Evolutionary conservation across 64 coral and sea anemone genomes (phyloP).

Genomic region (Exaiptasia diaphana): DNA sequence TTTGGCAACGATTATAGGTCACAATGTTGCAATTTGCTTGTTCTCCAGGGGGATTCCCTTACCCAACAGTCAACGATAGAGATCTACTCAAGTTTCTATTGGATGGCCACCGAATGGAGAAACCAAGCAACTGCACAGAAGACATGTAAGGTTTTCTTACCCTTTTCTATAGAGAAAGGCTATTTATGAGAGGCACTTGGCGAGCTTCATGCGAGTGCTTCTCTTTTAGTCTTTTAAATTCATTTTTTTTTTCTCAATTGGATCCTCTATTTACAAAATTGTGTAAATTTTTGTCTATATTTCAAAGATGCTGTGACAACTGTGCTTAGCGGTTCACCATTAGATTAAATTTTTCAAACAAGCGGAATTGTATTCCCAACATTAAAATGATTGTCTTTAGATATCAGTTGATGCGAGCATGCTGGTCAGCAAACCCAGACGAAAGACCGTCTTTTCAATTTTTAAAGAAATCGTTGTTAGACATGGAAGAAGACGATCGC

Average conservation of each 20-base stretch:
- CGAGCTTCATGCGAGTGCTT: background rate
- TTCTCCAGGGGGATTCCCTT: slow-evolving; percentile 83
- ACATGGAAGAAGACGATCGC: slow-evolving; percentile 73
- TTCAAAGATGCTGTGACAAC: no score
- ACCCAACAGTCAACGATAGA: slow-evolving; percentile 79
- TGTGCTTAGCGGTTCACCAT: no score
- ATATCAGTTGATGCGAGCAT: slow-evolving; percentile 89
- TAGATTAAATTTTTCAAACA: no score
- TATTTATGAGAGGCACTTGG: background rate
- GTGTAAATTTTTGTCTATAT: no score
- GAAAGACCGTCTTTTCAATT: slow-evolving; percentile 74
- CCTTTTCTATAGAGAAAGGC: background rate
- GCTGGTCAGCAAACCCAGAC: slow-evolving; percentile 61
- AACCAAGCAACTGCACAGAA: slow-evolving; percentile 80
- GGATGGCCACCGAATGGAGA: slow-evolving; percentile 86
- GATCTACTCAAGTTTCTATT: slow-evolving; percentile 75
- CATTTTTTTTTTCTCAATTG: no score
- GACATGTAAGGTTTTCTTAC: slow-evolving; percentile 95
- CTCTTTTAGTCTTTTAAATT: background rate
- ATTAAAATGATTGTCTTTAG: no score
- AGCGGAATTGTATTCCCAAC: no score
- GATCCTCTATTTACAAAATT: no score
- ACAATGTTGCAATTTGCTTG: no score
- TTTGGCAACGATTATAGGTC: no score
- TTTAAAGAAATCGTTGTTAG: slow-evolving; percentile 53